Evolutionary conservation across 2,797 vertebrate species (phyloP).

Genomic region (Macroramphosus scolopax): DNA sequence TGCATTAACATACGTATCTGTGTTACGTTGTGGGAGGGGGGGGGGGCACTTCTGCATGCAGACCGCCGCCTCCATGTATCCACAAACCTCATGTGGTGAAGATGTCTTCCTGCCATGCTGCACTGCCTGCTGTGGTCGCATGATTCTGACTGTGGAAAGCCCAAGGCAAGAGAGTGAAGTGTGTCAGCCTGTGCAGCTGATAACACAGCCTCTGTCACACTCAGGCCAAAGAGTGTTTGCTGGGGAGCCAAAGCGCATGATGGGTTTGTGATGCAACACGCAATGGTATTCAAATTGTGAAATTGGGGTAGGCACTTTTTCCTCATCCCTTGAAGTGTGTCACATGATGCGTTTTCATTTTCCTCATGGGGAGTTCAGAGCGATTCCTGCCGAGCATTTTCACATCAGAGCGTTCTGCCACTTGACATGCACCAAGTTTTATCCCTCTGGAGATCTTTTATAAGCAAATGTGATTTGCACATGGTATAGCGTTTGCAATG

Average conservation of each 20-base stretch:
- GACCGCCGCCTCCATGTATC: conserved; percentile 21
- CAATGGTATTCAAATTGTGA: conserved; percentile 50
- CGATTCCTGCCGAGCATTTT: conserved; percentile 16
- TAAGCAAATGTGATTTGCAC: conserved; percentile 37
- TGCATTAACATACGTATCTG: conserved; percentile 13
- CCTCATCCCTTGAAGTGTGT: conserved; percentile 49
- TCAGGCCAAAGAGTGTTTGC: conserved; percentile 72
- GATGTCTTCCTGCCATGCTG: conserved; percentile 59
- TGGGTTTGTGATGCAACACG: conserved; percentile 56
- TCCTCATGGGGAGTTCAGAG: conserved; percentile 27
- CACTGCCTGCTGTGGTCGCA: conserved; percentile 59
- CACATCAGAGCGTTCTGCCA: conserved; percentile 19
- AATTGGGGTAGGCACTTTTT: conserved; percentile 35
- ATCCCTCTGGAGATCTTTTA: conserved; percentile 22
- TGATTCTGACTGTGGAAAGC: conserved; percentile 58
- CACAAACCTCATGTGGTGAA: conserved; percentile 52
- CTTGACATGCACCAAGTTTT: conserved; percentile 20
- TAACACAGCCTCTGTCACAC: conserved; percentile 73
- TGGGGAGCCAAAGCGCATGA: conserved; percentile 53
- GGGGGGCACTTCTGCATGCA: conserved; percentile 8
- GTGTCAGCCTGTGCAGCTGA: conserved; percentile 76
- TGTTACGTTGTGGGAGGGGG: not conserved
- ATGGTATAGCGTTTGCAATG: conserved; percentile 24
- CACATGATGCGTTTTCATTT: conserved; percentile 42
- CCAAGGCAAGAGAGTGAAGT: conserved; percentile 65